These are phyloP conservation scores for Caranx melampygus DNA, from an alignment of 2,113 vertebrate species.

Conservation along the genomic window DNA sequence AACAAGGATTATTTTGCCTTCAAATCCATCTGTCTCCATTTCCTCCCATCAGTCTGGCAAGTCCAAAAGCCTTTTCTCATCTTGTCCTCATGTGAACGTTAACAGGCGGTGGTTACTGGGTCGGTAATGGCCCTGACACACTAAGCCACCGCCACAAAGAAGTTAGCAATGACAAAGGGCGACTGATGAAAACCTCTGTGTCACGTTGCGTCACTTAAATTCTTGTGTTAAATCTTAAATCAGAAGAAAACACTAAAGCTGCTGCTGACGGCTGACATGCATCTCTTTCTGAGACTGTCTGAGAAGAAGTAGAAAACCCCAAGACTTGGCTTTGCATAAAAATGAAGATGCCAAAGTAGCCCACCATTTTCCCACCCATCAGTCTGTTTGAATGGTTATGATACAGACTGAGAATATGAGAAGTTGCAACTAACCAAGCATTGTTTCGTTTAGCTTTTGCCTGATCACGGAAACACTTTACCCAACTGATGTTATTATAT, in stretches of 20 bases:
- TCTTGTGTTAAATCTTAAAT: neutral
- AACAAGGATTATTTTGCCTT: constrained; percentile 7
- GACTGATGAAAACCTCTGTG: constrained; percentile 18
- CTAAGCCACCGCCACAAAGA: neutral
- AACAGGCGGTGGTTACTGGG: neutral
- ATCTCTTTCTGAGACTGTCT: neutral
- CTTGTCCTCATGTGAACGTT: constrained; percentile 2
- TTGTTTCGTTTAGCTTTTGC: neutral
- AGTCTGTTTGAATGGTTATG: neutral
- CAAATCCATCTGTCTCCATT: constrained; percentile 21
- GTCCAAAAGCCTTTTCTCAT: constrained; percentile 3
- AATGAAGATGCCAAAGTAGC: neutral
- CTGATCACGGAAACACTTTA: neutral
- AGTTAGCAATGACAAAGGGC: neutral
- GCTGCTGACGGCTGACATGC: neutral
- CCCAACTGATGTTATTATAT: neutral
- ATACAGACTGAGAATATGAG: neutral
- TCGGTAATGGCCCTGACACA: neutral
- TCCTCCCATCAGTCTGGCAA: constrained; percentile 4
- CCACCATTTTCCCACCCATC: neutral
- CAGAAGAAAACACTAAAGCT: neutral
- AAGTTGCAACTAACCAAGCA: neutral
- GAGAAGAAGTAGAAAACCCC: neutral
- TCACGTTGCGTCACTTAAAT: neutral
- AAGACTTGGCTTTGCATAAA: neutral